A percentile compares a stretch with the other conserved stretches of the same genome.
Evolutionary conservation across 2,888 invertebrate species (phyloP).

Genomic region (Patella caerulea): DNA sequence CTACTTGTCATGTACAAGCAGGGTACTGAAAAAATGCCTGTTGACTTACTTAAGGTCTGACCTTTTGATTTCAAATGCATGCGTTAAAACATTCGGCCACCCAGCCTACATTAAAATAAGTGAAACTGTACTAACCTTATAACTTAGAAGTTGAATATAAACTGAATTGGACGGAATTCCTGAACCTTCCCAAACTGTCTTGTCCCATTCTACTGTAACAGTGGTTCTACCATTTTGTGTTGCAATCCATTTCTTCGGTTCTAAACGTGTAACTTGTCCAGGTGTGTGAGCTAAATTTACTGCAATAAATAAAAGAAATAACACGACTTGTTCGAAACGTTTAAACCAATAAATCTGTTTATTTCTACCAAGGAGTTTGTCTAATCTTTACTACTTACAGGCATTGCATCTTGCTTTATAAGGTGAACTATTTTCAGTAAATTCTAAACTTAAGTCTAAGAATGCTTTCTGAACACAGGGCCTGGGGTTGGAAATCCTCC

Average conservation of each 20-base stretch:
- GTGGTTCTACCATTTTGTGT: constrained; percentile 34
- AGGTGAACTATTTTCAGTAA: no score
- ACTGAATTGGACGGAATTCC: constrained; percentile 26
- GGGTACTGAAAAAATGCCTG: no score
- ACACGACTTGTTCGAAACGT: no score
- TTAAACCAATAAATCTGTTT: no score
- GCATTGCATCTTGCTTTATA: no score
- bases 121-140: constrained; percentile 34
- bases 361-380: no score
- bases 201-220: constrained; percentile 7
- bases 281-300: constrained; percentile 43
- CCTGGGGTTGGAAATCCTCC: not conserved
- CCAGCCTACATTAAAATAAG: constrained; percentile 2
- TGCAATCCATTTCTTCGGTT: constrained; percentile 44
- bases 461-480: no score
- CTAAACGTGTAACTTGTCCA: constrained; percentile 37
- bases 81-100: not conserved
- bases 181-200: constrained; percentile 33
- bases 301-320: constrained; percentile 1
- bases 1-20: no score
- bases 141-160: constrained; percentile 32
- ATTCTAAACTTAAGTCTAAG: no score
- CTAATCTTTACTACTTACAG: no score
- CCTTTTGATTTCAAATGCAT: not conserved
- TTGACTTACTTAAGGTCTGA: no score